Evolutionary conservation across 1,140 invertebrate genomes (phyloP).

Genomic region (Stegodyphus mimosarum): DNA sequence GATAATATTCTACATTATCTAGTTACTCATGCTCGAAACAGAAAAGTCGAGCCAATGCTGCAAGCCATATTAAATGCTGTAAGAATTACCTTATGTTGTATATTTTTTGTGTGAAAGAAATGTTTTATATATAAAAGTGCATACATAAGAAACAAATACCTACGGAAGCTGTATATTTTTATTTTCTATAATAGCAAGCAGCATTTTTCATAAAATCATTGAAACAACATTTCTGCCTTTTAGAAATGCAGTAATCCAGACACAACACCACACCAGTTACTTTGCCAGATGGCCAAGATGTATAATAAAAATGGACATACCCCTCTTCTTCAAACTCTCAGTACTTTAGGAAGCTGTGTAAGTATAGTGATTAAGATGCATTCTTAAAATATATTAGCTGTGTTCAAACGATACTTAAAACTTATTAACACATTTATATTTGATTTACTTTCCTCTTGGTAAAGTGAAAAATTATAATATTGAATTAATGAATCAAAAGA

Average conservation of each 20-base stretch:
- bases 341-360: conserved; percentile 65
- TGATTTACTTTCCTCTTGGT: too few relatives aligned
- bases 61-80: conserved; percentile 67
- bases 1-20: conserved; percentile 68
- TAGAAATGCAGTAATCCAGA: conserved; percentile 47
- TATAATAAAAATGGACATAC: conserved; percentile 67
- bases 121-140: too few relatives aligned
- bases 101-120: too few relatives aligned
- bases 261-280: conserved; percentile 51
- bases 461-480: too few relatives aligned
- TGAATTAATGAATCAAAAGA: too few relatives aligned
- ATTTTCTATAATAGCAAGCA: too few relatives aligned
- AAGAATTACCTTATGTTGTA: too few relatives aligned
- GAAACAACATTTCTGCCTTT: background rate
- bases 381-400: background rate
- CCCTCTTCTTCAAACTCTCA: conserved; percentile 66
- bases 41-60: conserved; percentile 65
- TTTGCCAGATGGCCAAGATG: conserved; percentile 67
- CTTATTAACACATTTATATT: too few relatives aligned
- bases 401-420: too few relatives aligned
- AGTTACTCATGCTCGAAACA: conserved; percentile 65
- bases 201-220: too few relatives aligned
- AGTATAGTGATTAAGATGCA: conserved; percentile 10
- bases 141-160: too few relatives aligned
- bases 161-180: too few relatives aligned